Evolutionary conservation across 2,797 vertebrate genomes (phyloP).

Genomic region (Lithobates pipiens): DNA sequence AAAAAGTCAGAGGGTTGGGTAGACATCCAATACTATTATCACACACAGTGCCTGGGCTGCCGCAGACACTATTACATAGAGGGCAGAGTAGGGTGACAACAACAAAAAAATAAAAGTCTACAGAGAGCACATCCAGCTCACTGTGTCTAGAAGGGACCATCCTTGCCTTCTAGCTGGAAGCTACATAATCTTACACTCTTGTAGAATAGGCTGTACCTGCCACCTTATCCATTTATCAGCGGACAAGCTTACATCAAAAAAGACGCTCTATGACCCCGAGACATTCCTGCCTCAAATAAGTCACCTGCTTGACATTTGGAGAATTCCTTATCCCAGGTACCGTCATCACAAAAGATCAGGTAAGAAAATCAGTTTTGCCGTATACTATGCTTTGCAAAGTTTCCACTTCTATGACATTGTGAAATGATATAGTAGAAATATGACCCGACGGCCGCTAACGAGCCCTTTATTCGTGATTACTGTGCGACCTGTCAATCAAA

Average conservation of each 20-base stretch:
- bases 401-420: background rate
- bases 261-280: background rate
- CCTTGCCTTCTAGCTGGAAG: background rate
- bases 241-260: background rate
- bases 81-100: background rate
- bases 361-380: background rate
- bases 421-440: too few relatives aligned
- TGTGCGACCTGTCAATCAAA: too few relatives aligned
- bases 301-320: background rate
- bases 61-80: background rate
- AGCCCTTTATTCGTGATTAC: too few relatives aligned
- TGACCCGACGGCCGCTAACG: too few relatives aligned
- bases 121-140: background rate
- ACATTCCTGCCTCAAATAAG: background rate
- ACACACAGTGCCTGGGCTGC: constrained; percentile 2
- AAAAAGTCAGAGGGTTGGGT: background rate
- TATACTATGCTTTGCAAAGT: too few relatives aligned
- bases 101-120: background rate
- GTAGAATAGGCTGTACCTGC: background rate
- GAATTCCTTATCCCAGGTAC: background rate
- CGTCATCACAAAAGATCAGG: background rate
- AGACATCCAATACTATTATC: constrained; percentile 1
- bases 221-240: background rate
- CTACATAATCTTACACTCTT: background rate
- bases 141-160: background rate